These are phyloP conservation scores for Cathartes aura DNA, from an alignment of 2,113 vertebrate genomes.

Conservation along the genomic window DNA sequence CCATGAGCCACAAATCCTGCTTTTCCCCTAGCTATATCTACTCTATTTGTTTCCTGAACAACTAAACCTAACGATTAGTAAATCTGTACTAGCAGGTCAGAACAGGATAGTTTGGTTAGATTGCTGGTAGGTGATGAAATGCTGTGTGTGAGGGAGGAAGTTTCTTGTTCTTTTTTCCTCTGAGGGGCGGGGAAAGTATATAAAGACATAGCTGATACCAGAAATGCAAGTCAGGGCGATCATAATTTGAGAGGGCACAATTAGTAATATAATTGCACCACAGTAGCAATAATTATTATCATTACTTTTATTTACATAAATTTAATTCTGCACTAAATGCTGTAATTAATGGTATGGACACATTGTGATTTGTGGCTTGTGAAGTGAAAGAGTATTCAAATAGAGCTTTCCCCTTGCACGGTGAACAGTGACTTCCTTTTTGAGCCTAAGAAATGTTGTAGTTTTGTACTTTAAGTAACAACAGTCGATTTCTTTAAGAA, in stretches of 20 bases:
- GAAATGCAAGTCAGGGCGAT: not conserved
- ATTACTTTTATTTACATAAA: slow-evolving; percentile 61
- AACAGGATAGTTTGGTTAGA: not conserved
- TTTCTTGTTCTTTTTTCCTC: not conserved
- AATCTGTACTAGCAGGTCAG: not conserved
- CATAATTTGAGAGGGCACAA: not conserved
- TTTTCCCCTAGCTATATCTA: not conserved
- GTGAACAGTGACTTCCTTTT: not conserved
- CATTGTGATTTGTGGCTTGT: slow-evolving; percentile 3
- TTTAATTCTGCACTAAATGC: slow-evolving; percentile 5
- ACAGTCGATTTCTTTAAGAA: not conserved
- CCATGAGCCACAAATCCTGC: not conserved
- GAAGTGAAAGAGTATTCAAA: not conserved
- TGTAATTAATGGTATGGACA: slow-evolving; percentile 38
- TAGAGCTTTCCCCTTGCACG: not conserved
- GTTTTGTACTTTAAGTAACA: not conserved
- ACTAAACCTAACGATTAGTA: not conserved
- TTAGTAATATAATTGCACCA: slow-evolving; percentile 26
- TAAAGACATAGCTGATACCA: not conserved
- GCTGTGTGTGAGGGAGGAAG: not conserved
- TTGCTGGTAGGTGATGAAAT: not conserved
- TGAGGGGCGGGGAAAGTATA: not conserved
- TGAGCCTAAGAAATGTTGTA: not conserved
- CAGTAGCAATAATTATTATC: slow-evolving; percentile 48
- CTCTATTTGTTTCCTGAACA: not conserved